A percentile compares a stretch with the other conserved stretches of the same genome.
These are phyloP conservation scores for Xiphydria camelus DNA, from an alignment of 2,888 invertebrate species.

Conservation along the genomic window DNA sequence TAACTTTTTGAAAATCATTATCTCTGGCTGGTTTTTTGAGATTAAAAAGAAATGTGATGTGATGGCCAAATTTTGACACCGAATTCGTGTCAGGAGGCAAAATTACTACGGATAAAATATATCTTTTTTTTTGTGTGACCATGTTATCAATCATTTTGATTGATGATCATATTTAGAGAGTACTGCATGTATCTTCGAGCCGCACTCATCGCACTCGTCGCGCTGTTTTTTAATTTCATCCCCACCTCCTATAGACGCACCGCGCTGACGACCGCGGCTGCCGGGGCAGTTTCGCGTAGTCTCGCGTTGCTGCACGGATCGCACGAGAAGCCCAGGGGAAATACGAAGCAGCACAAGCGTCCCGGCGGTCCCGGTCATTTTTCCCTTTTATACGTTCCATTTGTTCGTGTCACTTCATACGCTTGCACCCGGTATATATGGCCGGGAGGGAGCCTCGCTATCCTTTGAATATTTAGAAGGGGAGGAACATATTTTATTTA, in stretches of 20 bases:
- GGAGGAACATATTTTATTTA: constrained; percentile 47
- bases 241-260: constrained; percentile 10
- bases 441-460: constrained; percentile 15
- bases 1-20: too few species aligned
- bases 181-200: too few species aligned
- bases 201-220: too few species aligned
- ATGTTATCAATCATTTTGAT: too few species aligned
- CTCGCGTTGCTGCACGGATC: constrained; percentile 31
- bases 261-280: constrained; percentile 4
- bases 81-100: too few species aligned
- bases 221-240: constrained; percentile 48
- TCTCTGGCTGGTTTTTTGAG: too few species aligned
- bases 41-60: too few species aligned
- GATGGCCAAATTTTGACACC: too few species aligned
- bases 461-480: constrained; percentile 48
- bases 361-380: constrained; percentile 50
- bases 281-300: too few species aligned
- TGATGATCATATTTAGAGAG: too few species aligned
- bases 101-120: too few species aligned
- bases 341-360: constrained; percentile 39
- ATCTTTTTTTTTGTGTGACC: too few species aligned
- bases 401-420: constrained; percentile 48
- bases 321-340: constrained; percentile 44
- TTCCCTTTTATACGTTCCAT: constrained; percentile 55
- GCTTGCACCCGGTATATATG: constrained; percentile 20